These are phyloP conservation scores for Phocoena sinus DNA, from an alignment of 2,113 vertebrate genomes.

Conservation along the genomic window DNA sequence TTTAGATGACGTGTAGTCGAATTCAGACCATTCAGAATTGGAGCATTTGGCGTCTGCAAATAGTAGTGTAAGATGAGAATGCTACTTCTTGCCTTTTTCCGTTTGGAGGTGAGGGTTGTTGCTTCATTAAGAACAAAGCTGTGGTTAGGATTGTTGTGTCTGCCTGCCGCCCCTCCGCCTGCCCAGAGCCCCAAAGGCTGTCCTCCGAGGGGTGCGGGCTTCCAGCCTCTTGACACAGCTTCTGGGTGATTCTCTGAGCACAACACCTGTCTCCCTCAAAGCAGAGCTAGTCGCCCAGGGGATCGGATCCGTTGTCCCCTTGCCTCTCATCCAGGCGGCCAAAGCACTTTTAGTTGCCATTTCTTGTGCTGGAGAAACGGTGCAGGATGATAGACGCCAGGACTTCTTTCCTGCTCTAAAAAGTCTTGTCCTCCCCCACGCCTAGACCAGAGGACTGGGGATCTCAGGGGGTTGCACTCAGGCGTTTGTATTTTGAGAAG, in stretches of 20 bases:
- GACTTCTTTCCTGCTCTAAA: background rate
- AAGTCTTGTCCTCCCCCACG: background rate
- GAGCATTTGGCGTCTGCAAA: background rate
- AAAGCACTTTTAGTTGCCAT: background rate
- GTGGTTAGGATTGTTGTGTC: background rate
- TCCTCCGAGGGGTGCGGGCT: background rate
- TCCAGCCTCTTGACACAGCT: background rate
- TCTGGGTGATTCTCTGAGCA: background rate
- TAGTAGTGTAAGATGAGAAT: background rate
- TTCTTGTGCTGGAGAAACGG: background rate
- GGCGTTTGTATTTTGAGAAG: background rate
- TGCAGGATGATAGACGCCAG: background rate
- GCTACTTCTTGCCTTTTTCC: background rate
- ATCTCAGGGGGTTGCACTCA: background rate
- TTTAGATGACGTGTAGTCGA: background rate
- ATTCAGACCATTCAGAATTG: background rate
- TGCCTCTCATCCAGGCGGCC: background rate
- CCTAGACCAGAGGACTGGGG: background rate
- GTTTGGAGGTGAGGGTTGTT: too few species aligned
- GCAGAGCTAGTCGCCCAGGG: background rate
- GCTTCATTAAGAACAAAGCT: background rate
- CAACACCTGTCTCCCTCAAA: background rate
- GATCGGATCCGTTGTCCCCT: background rate
- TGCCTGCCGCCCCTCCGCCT: fast-evolving
- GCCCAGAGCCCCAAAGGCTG: background rate